phyloP scores from a whole-genome alignment of 2,888 invertebrate genomes.

The Notocelia uddmanniana region DNA sequence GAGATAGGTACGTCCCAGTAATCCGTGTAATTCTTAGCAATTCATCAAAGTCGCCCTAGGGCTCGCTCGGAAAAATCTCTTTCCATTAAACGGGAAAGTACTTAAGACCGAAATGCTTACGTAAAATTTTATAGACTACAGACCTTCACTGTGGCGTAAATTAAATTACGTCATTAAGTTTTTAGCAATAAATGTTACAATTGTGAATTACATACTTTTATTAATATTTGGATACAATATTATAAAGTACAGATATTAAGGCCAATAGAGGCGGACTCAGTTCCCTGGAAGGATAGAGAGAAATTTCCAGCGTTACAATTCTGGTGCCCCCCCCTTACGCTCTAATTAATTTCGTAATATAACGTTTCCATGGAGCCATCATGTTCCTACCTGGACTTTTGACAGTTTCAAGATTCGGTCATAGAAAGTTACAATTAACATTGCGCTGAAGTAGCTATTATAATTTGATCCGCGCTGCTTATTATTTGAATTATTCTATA shows the following conservation, averaged over 20 bases:
- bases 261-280: background rate
- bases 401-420: no score
- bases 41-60: conserved; percentile 39
- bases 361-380: no score
- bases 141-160: background rate
- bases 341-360: no score
- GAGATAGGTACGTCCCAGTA: conserved; percentile 18
- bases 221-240: background rate
- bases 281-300: background rate
- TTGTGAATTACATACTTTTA: background rate
- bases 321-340: no score
- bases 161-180: background rate
- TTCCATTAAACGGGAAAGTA: conserved; percentile 31
- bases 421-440: no score
- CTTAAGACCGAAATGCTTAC: conserved; percentile 19
- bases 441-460: no score
- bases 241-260: background rate
- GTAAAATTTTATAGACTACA: conserved; percentile 28
- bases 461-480: no score
- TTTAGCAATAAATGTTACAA: background rate
- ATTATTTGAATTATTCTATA: no score
- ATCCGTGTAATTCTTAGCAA: conserved; percentile 40
- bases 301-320: background rate
- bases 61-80: conserved; percentile 34
- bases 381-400: no score